These are phyloP conservation scores for Agelastica alni DNA, from an alignment of 2,888 invertebrate genomes.

Conservation along the genomic window DNA sequence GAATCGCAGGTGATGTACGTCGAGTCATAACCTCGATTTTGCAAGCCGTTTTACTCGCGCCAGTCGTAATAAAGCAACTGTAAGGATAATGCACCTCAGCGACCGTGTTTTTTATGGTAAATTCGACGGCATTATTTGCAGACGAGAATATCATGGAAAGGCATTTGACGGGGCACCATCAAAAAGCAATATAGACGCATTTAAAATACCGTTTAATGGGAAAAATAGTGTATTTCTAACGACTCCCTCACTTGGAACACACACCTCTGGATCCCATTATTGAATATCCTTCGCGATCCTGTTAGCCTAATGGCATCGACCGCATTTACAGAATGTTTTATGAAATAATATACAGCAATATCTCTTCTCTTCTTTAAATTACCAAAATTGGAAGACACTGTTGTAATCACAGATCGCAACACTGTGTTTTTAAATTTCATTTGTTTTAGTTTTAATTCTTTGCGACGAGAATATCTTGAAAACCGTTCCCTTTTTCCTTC, in stretches of 20 bases:
- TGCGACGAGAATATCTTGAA: too few species aligned
- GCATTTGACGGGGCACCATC: constrained; percentile 41
- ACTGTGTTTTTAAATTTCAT: too few species aligned
- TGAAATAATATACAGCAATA: too few species aligned
- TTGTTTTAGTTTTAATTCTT: too few species aligned
- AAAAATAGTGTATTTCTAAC: constrained; percentile 22
- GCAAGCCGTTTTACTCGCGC: constrained; percentile 8
- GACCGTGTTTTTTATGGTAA: constrained; percentile 14
- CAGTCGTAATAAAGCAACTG: constrained; percentile 18
- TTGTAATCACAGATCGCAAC: too few species aligned
- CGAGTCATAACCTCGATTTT: constrained; percentile 19
- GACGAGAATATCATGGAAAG: constrained; percentile 41
- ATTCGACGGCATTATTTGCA: constrained; percentile 36
- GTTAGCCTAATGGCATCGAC: constrained; percentile 1
- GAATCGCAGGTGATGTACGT: constrained; percentile 13
- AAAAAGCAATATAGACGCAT: constrained; percentile 45
- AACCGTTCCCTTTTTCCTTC: too few species aligned
- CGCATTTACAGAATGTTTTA: constrained; percentile 6
- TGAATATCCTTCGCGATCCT: constrained; percentile 10
- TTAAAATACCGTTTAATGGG: constrained; percentile 38
- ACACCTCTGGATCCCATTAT: constrained; percentile 7
- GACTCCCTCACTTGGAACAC: constrained; percentile 2
- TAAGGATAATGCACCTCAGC: constrained; percentile 23
- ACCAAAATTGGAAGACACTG: too few species aligned
- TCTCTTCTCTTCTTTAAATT: too few species aligned